Evolutionary conservation across 2,113 vertebrate species (phyloP).

Genomic region (Nesogale talazaci): DNA sequence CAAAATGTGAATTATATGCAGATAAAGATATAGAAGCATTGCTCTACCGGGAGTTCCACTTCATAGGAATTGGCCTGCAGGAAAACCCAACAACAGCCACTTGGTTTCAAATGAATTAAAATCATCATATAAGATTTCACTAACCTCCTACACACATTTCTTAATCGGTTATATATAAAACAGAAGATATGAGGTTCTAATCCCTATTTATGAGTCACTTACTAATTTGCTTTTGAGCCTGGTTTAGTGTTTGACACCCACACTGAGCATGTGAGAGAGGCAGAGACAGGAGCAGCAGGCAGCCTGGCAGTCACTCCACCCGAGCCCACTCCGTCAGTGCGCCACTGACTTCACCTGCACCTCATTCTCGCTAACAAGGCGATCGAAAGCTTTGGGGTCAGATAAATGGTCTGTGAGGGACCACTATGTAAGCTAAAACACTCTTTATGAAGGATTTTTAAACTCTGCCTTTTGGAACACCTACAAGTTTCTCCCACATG

Average conservation of each 20-base stretch:
- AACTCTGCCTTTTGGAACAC: not conserved
- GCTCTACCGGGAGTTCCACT: not conserved
- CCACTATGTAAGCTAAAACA: not conserved
- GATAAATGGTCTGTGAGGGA: not conserved
- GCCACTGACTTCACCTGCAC: not conserved
- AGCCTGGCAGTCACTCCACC: not conserved
- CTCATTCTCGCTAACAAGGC: not conserved
- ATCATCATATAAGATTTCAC: conserved; percentile 27
- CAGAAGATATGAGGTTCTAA: not conserved
- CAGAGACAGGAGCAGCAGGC: not conserved
- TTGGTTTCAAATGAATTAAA: conserved; percentile 17
- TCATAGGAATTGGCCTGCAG: not conserved
- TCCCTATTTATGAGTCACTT: not conserved
- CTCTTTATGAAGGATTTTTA: not conserved
- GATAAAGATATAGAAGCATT: not conserved
- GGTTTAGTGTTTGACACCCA: not conserved
- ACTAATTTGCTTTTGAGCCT: not conserved
- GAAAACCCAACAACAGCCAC: conserved; percentile 35
- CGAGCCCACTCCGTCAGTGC: not conserved
- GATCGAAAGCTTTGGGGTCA: not conserved
- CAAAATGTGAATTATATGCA: not conserved
- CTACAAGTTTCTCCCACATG: not conserved
- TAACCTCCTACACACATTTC: conserved; percentile 25
- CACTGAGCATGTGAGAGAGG: not conserved
- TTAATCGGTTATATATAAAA: conserved; percentile 39